A percentile compares a stretch with the other conserved stretches of the same genome.
These are phyloP conservation scores for Micromys minutus DNA, from an alignment of 2,113 vertebrate species.

Conservation along the genomic window DNA sequence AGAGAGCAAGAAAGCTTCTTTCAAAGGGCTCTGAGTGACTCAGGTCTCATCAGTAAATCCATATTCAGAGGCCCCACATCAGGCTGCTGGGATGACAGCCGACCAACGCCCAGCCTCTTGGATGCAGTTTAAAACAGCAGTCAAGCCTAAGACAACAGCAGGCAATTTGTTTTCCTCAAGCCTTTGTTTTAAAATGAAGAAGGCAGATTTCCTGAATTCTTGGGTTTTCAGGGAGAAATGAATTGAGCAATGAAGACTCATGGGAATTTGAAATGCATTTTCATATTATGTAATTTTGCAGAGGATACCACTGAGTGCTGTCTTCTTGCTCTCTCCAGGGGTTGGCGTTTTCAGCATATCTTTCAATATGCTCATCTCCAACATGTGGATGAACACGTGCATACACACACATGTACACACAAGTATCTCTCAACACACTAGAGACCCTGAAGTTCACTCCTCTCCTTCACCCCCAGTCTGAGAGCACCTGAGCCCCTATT, in stretches of 20 bases:
- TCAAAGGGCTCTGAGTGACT: not conserved
- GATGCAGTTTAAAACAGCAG: not conserved
- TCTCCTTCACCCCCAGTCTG: not conserved
- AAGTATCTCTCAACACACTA: not conserved
- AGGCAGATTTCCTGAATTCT: constrained; percentile 42
- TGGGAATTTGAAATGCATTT: constrained; percentile 41
- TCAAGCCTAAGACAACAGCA: not conserved
- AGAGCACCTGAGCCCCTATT: not conserved
- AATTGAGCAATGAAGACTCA: not conserved
- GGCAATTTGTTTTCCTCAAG: constrained; percentile 45
- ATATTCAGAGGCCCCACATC: not conserved
- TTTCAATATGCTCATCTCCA: not conserved
- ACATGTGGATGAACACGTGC: not conserved
- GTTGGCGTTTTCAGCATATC: constrained; percentile 37
- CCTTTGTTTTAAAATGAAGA: constrained; percentile 40
- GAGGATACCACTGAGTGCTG: not conserved
- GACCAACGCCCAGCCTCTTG: not conserved
- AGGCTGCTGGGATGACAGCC: not conserved
- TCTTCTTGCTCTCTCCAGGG: constrained; percentile 28
- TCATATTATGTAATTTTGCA: constrained; percentile 57
- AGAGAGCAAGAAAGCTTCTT: not conserved
- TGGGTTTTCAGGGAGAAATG: constrained; percentile 46
- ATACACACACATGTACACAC: not conserved
- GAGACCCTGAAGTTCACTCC: not conserved
- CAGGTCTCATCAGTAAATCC: not conserved